These are phyloP conservation scores for Morpho helenor DNA, from an alignment of 2,888 invertebrate genomes.

Conservation along the genomic window DNA sequence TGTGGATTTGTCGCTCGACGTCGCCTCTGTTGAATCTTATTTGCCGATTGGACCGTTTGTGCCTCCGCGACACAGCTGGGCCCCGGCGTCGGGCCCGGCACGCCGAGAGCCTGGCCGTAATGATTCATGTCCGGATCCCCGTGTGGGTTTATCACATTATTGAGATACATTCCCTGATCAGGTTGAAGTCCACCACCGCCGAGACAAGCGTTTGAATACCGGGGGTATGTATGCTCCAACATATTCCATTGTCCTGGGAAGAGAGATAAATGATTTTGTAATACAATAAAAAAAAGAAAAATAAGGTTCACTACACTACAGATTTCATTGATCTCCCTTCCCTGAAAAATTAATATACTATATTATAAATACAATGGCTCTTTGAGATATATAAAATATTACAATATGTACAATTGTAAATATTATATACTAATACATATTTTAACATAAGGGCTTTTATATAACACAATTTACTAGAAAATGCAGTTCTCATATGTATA, in stretches of 20 bases:
- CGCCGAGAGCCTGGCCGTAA: slow-evolving; percentile 54
- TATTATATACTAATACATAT: too few species aligned
- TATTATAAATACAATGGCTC: background rate
- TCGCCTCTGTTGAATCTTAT: slow-evolving; percentile 74
- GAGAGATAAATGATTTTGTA: slow-evolving; percentile 77
- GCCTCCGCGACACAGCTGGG: slow-evolving; percentile 55
- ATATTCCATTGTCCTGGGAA: slow-evolving; percentile 92
- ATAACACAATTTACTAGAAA: too few species aligned
- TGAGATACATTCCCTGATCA: slow-evolving; percentile 79
- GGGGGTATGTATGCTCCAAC: slow-evolving; percentile 89
- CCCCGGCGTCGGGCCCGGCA: slow-evolving; percentile 62
- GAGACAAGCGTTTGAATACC: slow-evolving; percentile 84
- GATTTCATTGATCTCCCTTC: slow-evolving; percentile 75
- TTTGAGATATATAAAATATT: too few species aligned
- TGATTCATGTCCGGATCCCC: slow-evolving; percentile 55
- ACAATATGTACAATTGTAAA: too few species aligned
- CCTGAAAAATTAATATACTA: slow-evolving; percentile 57
- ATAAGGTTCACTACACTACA: slow-evolving; percentile 32
- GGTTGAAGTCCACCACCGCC: slow-evolving; percentile 77
- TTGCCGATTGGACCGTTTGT: slow-evolving; percentile 42
- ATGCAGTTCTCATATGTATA: too few species aligned
- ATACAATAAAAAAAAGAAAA: slow-evolving; percentile 42
- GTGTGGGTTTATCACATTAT: slow-evolving; percentile 68
- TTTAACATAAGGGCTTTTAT: too few species aligned
- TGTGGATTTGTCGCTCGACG: slow-evolving; percentile 88